phyloP scores from a whole-genome alignment of 2,797 vertebrate genomes.

The Argentina silus region DNA sequence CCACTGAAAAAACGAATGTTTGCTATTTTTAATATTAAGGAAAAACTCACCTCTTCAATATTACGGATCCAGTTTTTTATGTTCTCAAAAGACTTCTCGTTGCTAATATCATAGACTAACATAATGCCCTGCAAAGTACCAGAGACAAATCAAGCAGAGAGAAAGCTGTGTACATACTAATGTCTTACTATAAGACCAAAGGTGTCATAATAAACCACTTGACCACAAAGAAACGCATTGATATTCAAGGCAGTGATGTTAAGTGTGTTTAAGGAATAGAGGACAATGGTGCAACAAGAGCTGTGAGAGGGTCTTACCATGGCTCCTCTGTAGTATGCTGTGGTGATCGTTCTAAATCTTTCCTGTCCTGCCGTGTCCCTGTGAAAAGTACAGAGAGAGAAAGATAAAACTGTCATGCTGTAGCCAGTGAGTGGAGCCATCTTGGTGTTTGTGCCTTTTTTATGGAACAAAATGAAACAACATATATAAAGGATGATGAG shows the following conservation, averaged over 20 bases:
- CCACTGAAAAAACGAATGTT: slow-evolving; percentile 13
- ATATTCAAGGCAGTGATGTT: neutral
- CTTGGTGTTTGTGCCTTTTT: too few species aligned
- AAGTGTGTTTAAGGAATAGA: neutral
- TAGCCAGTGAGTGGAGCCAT: neutral
- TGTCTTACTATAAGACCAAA: slow-evolving; percentile 6
- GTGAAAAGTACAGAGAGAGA: neutral
- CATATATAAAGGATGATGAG: too few species aligned
- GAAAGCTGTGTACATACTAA: neutral
- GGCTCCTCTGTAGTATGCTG: slow-evolving; percentile 80
- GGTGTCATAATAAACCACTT: neutral
- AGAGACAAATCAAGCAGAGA: neutral
- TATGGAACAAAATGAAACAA: too few species aligned
- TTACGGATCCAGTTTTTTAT: slow-evolving; percentile 99
- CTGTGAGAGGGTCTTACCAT: neutral
- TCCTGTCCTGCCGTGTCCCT: slow-evolving; percentile 86
- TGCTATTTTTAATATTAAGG: neutral
- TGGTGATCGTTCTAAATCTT: slow-evolving; percentile 83
- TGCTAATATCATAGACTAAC: slow-evolving; percentile 98
- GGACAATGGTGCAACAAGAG: too few species aligned
- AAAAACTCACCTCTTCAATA: slow-evolving; percentile 91
- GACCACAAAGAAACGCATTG: neutral
- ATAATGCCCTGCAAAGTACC: slow-evolving; percentile 89
- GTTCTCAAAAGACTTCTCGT: slow-evolving; percentile 98
- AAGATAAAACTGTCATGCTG: neutral